Base-by-base conservation (phyloP, 2,113 vertebrate species). In the Athene cunicularia region DNA sequence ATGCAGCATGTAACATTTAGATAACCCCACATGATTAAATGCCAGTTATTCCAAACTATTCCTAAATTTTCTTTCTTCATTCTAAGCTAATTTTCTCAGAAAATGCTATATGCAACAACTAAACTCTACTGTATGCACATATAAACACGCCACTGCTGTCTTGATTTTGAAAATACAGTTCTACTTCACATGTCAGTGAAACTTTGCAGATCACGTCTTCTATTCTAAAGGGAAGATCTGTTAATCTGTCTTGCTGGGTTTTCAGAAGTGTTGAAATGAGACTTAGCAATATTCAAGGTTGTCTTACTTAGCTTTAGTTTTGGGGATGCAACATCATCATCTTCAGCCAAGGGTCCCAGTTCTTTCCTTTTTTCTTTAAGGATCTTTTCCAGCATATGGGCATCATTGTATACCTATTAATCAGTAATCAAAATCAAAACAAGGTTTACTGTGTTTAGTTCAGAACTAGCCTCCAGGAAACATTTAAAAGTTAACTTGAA, bases 241-340 rank as follows among this genome's bases (percentile, higher is more conserved):
- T n/a, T 66, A 20, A 66, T 18, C 39, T 64, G 9, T 26, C 53
- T 3, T 58, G 41, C 20, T 74, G 62, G 59, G 28, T 37, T 77
- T 77, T 81, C 17, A 0, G 13, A 83, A 62, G 15, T 19, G 47
- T 5, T 77, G 72, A 89, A 70, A 77, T 19, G 37, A 91, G 21
- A 66, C 41, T 86, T 16, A 50, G 55, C 11, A 86, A 91, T 68
- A 47, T 37, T 63, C 20, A 45, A 97, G 24, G 73, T 30, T 96
- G 83, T 72, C 99, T 96, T 99, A 99, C 99, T 99, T 97, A 99
- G 99, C 98, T 99, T 99, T 90, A 99, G 96, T 96, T 99, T 99
- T 91, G 99, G 99, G 72, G 99, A 99, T 93, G 98, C 98, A 91
- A 99, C 95, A 93, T 99, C 99, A n/a, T 99, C 99, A 37, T 99